phyloP scores from a whole-genome alignment of 2,797 vertebrate genomes.

The Forpus xanthops region DNA sequence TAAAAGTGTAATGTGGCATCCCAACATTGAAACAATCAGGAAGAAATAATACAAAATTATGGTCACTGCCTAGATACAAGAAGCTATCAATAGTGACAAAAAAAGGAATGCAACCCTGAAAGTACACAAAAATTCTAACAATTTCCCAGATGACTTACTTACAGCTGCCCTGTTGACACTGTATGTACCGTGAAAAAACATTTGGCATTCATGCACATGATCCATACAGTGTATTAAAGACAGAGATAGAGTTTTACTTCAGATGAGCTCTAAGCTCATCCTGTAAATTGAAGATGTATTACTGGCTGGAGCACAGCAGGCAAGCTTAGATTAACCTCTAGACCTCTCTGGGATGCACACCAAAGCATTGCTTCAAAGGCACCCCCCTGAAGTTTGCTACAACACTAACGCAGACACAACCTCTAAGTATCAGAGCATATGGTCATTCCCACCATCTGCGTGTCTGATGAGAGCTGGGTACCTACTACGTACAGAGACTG shows the following conservation, averaged over 20 bases:
- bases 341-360: neutral
- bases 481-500: neutral
- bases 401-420: neutral
- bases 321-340: neutral
- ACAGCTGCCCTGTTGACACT: neutral
- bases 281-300: neutral
- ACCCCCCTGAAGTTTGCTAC: neutral
- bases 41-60: neutral
- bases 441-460: neutral
- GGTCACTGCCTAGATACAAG: neutral
- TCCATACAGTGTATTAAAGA: neutral
- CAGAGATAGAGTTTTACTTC: neutral
- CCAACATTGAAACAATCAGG: neutral
- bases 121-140: neutral
- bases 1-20: neutral
- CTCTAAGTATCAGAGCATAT: neutral
- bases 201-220: fast-evolving
- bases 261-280: neutral
- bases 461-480: neutral
- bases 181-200: neutral
- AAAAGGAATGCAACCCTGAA: neutral
- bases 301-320: neutral
- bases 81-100: neutral
- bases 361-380: neutral
- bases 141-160: neutral